These are phyloP conservation scores for Mythimna vitellina DNA, from an alignment of 2,888 invertebrate species.

Conservation along the genomic window DNA sequence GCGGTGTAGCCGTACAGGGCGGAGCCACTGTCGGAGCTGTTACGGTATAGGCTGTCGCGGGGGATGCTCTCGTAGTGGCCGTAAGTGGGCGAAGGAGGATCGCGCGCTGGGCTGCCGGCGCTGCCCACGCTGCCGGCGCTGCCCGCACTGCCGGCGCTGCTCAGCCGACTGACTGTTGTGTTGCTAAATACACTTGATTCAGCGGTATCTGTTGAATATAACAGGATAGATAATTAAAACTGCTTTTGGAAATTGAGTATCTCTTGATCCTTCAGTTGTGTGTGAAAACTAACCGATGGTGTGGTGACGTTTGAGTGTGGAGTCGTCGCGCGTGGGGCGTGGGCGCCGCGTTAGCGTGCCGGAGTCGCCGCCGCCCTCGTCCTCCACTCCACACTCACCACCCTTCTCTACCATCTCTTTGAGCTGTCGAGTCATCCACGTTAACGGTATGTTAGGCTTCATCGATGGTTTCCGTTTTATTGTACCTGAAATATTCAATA, in stretches of 20 bases:
- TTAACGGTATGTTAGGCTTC: slow-evolving; percentile 97
- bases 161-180: slow-evolving; percentile 65
- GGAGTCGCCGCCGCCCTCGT: slow-evolving; percentile 89
- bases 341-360: slow-evolving; percentile 90
- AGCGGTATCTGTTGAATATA: slow-evolving; percentile 71
- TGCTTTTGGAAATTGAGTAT: background rate
- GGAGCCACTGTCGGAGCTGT: slow-evolving; percentile 78
- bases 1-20: slow-evolving; percentile 85
- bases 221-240: background rate
- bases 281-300: slow-evolving; percentile 70
- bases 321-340: slow-evolving; percentile 78
- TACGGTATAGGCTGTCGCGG: slow-evolving; percentile 75
- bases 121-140: slow-evolving; percentile 71
- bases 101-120: slow-evolving; percentile 73
- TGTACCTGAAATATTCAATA: slow-evolving; percentile 90
- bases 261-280: background rate
- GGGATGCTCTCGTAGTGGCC: slow-evolving; percentile 81
- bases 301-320: slow-evolving; percentile 84
- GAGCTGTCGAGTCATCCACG: slow-evolving; percentile 96
- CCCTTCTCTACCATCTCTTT: slow-evolving; percentile 96
- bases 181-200: slow-evolving; percentile 74
- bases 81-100: slow-evolving; percentile 77
- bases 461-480: slow-evolving; percentile 98
- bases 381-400: slow-evolving; percentile 75
- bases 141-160: slow-evolving; percentile 67